These are phyloP conservation scores for Erpornis zantholeuca DNA, from an alignment of 2,113 vertebrate genomes.

Conservation along the genomic window DNA sequence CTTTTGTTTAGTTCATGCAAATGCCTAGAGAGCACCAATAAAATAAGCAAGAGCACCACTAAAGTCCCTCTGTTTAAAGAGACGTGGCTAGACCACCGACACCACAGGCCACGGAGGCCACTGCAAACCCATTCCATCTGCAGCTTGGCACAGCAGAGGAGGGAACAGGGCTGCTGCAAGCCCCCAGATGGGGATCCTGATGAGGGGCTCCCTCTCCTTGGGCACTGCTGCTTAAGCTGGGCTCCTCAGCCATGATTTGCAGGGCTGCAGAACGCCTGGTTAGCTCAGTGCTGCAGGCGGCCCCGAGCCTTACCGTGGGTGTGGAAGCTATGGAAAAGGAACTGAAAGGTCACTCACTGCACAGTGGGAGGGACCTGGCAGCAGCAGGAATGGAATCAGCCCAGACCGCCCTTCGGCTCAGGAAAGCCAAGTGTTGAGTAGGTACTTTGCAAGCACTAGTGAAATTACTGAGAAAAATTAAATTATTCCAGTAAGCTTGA, in stretches of 20 bases:
- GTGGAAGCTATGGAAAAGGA: neutral
- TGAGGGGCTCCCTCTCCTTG: neutral
- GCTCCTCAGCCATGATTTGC: neutral
- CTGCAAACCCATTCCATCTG: neutral
- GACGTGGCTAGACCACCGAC: neutral
- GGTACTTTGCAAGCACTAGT: neutral
- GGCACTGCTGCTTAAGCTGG: neutral
- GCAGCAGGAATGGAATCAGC: neutral
- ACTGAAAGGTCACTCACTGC: neutral
- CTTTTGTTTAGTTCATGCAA: neutral
- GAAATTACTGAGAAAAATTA: neutral
- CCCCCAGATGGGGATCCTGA: too few species aligned
- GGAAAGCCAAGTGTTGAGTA: neutral
- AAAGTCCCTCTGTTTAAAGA: neutral
- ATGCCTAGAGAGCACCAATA: neutral
- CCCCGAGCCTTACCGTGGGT: neutral
- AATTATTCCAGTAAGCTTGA: neutral
- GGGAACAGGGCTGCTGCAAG: neutral
- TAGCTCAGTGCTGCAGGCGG: neutral
- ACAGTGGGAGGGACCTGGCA: neutral
- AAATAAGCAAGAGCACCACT: neutral
- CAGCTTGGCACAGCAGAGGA: neutral
- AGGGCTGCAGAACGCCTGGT: neutral
- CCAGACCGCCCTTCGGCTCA: neutral
- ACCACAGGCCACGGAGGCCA: rapidly evolving